Evolutionary conservation across 2,888 invertebrate species (phyloP).

Genomic region (Platypus cylindrus): DNA sequence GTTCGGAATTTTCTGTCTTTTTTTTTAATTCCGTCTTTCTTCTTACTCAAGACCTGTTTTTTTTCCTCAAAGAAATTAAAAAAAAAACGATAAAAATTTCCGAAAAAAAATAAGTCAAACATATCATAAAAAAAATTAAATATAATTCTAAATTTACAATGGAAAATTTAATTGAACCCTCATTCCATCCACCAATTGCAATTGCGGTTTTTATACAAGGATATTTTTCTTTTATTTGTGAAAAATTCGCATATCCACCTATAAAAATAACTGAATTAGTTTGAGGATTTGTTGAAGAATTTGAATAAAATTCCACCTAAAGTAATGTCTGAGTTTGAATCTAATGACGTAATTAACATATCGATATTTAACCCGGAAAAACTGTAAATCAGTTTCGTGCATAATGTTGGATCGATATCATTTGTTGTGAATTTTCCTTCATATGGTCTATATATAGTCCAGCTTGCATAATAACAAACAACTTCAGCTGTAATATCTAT

Average conservation of each 20-base stretch:
- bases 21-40: no score
- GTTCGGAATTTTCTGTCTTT: no score
- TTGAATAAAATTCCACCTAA: slow-evolving; percentile 21
- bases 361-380: slow-evolving; percentile 54
- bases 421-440: slow-evolving; percentile 53
- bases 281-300: background rate
- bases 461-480: slow-evolving; percentile 68
- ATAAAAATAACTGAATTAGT: slow-evolving; percentile 16
- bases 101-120: background rate
- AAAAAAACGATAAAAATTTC: background rate
- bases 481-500: slow-evolving; percentile 37
- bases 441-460: slow-evolving; percentile 62
- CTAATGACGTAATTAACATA: slow-evolving; percentile 34
- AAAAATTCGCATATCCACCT: slow-evolving; percentile 44
- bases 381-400: slow-evolving; percentile 71
- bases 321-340: slow-evolving; percentile 30
- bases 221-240: slow-evolving; percentile 38
- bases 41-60: no score
- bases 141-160: slow-evolving; percentile 25
- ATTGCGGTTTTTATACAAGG: slow-evolving; percentile 42
- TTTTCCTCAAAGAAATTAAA: no score
- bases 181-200: slow-evolving; percentile 56
- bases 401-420: slow-evolving; percentile 58
- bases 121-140: no score
- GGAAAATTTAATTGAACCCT: slow-evolving; percentile 37